Percentiles rank a stretch among this genome's conserved stretches.
phyloP scores from a whole-genome alignment of 2,113 vertebrate species.

The Nesogale talazaci region DNA sequence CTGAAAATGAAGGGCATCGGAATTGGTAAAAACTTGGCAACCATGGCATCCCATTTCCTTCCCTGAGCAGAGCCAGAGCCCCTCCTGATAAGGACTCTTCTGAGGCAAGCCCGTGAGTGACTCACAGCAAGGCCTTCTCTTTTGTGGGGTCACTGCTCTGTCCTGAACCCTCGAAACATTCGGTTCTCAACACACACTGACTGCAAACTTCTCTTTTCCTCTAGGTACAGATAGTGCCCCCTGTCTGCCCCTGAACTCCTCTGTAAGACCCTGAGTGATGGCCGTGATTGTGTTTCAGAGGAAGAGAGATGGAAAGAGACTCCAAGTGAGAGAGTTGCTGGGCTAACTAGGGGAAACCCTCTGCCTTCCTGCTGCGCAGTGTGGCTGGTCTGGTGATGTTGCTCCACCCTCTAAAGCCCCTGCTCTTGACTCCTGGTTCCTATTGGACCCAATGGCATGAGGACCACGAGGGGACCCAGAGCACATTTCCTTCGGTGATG shows the following conservation, averaged over 20 bases:
- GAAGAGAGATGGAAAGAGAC: neutral
- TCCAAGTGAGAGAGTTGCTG: neutral
- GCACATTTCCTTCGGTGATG: neutral
- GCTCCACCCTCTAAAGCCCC: neutral
- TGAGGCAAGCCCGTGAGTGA: neutral
- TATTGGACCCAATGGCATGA: neutral
- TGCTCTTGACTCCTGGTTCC: neutral
- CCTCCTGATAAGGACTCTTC: neutral
- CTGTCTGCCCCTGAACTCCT: neutral
- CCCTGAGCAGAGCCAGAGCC: neutral
- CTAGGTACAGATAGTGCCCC: neutral
- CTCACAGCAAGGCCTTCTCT: neutral
- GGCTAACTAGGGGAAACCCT: neutral
- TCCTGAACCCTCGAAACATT: neutral
- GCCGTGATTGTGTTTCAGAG: neutral
- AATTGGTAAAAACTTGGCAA: neutral
- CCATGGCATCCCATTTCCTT: neutral
- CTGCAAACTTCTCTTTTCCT: neutral
- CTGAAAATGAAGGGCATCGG: neutral
- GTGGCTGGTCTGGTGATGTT: neutral
- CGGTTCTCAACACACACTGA: neutral
- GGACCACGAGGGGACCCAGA: neutral
- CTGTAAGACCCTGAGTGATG: neutral
- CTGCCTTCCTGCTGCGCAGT: neutral
- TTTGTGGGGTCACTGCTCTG: neutral